Percentiles rank a stretch among this genome's conserved stretches.
These are phyloP conservation scores for Phaonia tiefii DNA, from an alignment of 2,888 invertebrate genomes.

Conservation along the genomic window DNA sequence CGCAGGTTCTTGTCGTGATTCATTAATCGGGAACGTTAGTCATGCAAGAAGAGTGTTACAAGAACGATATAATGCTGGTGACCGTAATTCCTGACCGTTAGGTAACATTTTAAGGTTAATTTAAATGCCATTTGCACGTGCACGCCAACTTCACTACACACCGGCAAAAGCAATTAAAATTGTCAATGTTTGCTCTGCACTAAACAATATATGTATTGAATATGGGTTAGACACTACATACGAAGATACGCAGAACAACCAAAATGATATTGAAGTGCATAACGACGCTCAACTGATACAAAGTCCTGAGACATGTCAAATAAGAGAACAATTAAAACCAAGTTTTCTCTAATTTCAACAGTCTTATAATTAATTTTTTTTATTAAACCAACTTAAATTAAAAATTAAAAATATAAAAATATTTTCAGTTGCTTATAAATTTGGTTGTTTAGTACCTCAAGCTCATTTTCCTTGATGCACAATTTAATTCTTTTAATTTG, in stretches of 20 bases:
- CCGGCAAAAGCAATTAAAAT: no score
- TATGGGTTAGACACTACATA: no score
- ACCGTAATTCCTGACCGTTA: background rate
- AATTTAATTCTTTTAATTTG: background rate
- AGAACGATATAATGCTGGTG: no score
- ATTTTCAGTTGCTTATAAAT: background rate
- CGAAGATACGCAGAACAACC: no score
- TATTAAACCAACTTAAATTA: background rate
- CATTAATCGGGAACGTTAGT: no score
- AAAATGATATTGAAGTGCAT: constrained; percentile 24
- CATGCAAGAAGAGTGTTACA: no score
- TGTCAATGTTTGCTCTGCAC: constrained; percentile 4
- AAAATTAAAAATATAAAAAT: background rate
- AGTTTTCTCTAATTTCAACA: no score
- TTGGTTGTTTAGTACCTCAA: background rate
- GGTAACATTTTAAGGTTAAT: constrained; percentile 16
- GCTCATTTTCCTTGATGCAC: background rate
- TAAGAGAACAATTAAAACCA: constrained; percentile 38
- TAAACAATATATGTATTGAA: constrained; percentile 10
- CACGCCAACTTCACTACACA: no score
- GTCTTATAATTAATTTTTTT: no score
- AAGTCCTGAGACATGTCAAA: background rate
- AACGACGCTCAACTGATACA: no score
- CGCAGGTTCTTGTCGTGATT: no score
- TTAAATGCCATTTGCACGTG: no score